Evolutionary conservation across 2,113 vertebrate genomes (phyloP).

Genomic region (Pungitius pungitius): DNA sequence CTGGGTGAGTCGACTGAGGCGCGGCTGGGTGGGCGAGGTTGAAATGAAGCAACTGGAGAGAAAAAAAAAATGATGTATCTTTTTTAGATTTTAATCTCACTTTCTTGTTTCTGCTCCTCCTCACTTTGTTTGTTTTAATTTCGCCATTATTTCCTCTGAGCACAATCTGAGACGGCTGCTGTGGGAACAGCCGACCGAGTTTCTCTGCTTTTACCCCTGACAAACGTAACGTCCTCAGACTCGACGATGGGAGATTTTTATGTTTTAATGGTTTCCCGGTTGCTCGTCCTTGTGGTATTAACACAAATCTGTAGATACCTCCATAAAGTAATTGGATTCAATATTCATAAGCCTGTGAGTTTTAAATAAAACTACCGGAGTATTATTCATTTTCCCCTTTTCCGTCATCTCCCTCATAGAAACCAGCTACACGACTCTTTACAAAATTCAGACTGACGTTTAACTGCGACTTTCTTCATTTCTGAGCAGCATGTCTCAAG

Average conservation of each 20-base stretch:
- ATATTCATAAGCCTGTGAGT: neutral
- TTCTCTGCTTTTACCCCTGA: conserved; percentile 6
- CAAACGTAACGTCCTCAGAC: neutral
- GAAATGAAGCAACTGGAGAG: conserved; percentile 31
- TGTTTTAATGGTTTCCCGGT: conserved; percentile 1
- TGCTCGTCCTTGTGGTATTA: conserved; percentile 8
- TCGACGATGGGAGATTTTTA: neutral
- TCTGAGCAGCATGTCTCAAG: neutral
- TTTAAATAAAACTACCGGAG: neutral
- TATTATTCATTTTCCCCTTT: neutral
- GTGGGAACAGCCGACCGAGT: conserved; percentile 11
- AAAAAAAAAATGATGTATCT: conserved; percentile 34
- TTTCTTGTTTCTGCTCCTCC: conserved; percentile 36
- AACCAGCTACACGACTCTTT: too few species aligned
- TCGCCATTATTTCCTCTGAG: conserved; percentile 31
- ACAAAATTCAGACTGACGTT: too few species aligned
- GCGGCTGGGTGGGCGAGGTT: conserved; percentile 52
- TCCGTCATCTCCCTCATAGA: too few species aligned
- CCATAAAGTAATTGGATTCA: neutral
- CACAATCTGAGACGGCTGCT: conserved; percentile 20
- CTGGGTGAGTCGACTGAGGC: conserved; percentile 76
- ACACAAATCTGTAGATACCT: neutral
- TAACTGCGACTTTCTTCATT: neutral
- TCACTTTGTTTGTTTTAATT: conserved; percentile 33
- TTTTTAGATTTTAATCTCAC: conserved; percentile 40